Conservation (phyloP, 2,113 vertebrate species). For the Macrotis lagotis region DNA sequence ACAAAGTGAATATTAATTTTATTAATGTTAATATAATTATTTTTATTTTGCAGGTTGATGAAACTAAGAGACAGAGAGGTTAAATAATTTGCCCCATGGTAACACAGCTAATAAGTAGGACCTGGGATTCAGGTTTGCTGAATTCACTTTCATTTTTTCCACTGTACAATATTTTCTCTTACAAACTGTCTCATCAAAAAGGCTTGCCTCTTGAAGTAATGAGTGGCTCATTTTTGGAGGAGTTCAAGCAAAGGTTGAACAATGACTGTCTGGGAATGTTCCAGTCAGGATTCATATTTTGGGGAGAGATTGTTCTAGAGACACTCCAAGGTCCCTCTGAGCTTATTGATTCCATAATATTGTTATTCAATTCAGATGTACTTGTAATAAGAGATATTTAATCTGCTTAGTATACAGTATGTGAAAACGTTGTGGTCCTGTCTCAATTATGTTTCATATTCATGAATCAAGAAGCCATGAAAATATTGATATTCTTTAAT, state of each 20-base stretch:
- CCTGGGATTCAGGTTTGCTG: not conserved
- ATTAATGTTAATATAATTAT: not conserved
- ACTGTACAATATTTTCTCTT: not conserved
- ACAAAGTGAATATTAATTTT: not conserved
- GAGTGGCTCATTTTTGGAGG: not conserved
- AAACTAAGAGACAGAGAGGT: not conserved
- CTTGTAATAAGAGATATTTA: not conserved
- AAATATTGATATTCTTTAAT: not conserved
- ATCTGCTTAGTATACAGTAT: not conserved
- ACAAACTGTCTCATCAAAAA: not conserved
- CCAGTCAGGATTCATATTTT: not conserved
- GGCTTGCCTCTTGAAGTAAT: not conserved
- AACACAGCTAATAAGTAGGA: not conserved
- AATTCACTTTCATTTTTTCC: not conserved
- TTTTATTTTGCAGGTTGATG: not conserved
- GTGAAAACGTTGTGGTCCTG: not conserved
- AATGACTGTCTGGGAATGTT: not conserved
- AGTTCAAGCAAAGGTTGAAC: not conserved
- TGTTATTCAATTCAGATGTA: not conserved
- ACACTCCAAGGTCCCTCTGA: not conserved
- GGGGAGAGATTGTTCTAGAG: not conserved
- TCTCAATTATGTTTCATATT: not conserved
- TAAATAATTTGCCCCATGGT: not conserved
- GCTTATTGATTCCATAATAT: not conserved
- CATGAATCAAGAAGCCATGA: not conserved